These are phyloP conservation scores for Diaperis boleti DNA, from an alignment of 2,888 invertebrate species.

Conservation along the genomic window DNA sequence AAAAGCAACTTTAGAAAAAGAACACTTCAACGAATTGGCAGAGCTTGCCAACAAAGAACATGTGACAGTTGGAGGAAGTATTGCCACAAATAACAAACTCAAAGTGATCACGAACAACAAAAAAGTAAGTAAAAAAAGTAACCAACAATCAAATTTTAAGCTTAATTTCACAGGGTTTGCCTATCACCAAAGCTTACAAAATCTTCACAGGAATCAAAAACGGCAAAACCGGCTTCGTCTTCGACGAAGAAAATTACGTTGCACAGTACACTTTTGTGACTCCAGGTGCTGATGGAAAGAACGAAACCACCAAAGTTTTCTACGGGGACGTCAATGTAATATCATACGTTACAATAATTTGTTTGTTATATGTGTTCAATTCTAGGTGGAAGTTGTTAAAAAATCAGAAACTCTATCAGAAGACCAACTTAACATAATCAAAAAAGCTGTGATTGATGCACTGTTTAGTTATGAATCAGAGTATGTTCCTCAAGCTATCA, in stretches of 20 bases:
- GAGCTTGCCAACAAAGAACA: constrained; percentile 8
- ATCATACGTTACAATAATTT: no score
- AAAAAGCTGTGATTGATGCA: constrained; percentile 6
- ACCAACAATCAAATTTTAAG: not conserved
- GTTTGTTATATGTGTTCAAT: no score
- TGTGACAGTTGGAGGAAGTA: not conserved
- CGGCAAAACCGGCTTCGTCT: constrained; percentile 26
- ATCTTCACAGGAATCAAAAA: constrained; percentile 24
- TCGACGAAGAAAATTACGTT: constrained; percentile 16
- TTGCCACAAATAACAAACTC: not conserved
- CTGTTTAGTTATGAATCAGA: constrained; percentile 10
- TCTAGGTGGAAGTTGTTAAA: constrained; percentile 15
- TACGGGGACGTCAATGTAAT: constrained; percentile 17
- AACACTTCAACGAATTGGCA: not conserved
- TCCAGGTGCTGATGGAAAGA: constrained; percentile 11
- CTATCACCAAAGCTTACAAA: constrained; percentile 17
- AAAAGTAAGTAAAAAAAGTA: not conserved
- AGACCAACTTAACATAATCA: not conserved
- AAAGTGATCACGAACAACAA: constrained; percentile 2
- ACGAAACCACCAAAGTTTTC: constrained; percentile 19
- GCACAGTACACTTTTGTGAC: constrained; percentile 29
- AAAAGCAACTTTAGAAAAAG: constrained; percentile 4
- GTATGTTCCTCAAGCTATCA: not conserved
- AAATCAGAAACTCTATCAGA: constrained; percentile 9
- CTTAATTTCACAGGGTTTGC: constrained; percentile 1